Evolutionary conservation across 2,888 invertebrate species (phyloP), one percentile per base, ranked within the genome.

Genomic region (Apodemia duryi): DNA sequence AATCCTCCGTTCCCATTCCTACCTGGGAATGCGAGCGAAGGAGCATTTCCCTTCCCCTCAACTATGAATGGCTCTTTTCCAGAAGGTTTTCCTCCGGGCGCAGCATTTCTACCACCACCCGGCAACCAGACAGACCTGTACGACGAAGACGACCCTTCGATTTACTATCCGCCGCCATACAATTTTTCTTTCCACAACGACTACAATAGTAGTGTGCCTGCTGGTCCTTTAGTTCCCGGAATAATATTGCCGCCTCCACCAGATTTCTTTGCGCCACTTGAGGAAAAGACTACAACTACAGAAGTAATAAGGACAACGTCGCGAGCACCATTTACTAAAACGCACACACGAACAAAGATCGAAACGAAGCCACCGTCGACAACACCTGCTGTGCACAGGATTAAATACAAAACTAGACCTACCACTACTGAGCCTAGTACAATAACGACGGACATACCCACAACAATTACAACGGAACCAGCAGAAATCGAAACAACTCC

Each of bases 151-250:
- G 97, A 97, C 93, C 97, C 97, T 77, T 96, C 97, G 74, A 95
- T 97, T 65, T 97, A 97, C 80, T 97, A 97, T 93, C 97, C 97
- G 77, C 97, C 97, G 79, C 97, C 97, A 13, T 97, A 97, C 92
- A 97, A 96, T 85, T 96, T 96, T 92, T 95, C 95, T 73, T 97
- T 96, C 85, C 95, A 94, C 81, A 94, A 93, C 80, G 96, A 96
- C 81, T 97, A 97, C 86, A 93, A 95, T 57, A 93, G 93, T 75
- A 94, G 94, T 62, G 96, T 97, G 49, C 95, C 96, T 60, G 96
- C 97, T 0, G 97, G 97, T 62, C 97, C 97, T 0, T 85, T 97
- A 68, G 97, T 97, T 7, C 97, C 97, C 3, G 97, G 97, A 63
- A 97, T 97, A 69, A 95, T 97, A 38, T 85, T 97, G 63, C 97